A percentile compares a stretch with the other conserved stretches of the same genome.
phyloP scores from a whole-genome alignment of 2,113 vertebrate species.

The Myrmecobius fasciatus region DNA sequence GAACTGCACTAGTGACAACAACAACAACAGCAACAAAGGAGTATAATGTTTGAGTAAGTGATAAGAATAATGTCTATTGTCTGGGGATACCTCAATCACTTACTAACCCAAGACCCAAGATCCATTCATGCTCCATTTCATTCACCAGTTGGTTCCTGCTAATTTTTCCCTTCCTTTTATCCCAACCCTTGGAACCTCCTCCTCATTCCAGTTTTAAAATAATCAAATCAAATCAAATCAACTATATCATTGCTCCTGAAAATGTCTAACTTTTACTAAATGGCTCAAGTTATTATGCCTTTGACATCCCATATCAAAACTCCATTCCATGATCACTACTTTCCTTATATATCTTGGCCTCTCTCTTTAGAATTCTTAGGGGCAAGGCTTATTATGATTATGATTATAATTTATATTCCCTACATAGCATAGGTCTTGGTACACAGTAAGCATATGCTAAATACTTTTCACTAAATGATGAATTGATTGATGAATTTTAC shows the following conservation, averaged over 20 bases:
- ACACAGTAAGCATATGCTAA: neutral
- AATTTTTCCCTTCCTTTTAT: neutral
- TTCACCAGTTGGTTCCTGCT: neutral
- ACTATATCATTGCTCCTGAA: neutral
- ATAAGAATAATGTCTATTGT: neutral
- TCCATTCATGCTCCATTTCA: neutral
- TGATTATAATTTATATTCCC: neutral
- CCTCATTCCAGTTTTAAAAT: neutral
- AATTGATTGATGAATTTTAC: neutral
- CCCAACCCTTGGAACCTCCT: neutral
- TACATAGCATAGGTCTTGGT: neutral
- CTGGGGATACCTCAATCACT: neutral
- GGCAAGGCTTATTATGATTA: neutral
- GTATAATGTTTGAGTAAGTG: neutral
- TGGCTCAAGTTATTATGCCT: neutral
- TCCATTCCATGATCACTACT: neutral
- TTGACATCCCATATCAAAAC: neutral
- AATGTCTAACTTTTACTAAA: neutral
- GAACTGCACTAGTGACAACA: neutral
- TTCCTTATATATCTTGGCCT: neutral
- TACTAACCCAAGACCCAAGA: neutral
- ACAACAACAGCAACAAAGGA: neutral
- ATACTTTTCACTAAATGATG: neutral
- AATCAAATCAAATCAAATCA: neutral
- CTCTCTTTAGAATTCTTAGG: neutral